These are phyloP conservation scores for Chloropsis hardwickii DNA, from an alignment of 2,113 vertebrate species.

Conservation along the genomic window DNA sequence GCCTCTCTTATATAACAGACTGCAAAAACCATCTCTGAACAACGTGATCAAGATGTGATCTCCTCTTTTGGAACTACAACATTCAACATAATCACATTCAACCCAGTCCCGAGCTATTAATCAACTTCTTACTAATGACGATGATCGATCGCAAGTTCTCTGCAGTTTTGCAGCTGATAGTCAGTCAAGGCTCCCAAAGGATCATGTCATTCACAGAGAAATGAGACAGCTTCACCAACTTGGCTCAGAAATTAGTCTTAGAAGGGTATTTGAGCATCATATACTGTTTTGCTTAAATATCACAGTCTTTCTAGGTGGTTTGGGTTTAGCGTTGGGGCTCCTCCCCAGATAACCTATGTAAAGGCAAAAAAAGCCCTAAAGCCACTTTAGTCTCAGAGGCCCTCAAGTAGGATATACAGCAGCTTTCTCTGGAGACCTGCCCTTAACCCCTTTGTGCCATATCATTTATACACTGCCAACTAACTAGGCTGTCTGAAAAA, in stretches of 20 bases:
- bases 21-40: conserved; percentile 47
- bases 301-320: not conserved
- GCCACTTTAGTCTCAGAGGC: not conserved
- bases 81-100: not conserved
- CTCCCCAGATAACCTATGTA: not conserved
- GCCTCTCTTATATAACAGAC: conserved; percentile 57
- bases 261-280: fast-evolving
- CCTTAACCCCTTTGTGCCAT: not conserved
- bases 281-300: not conserved
- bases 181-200: not conserved
- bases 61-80: not conserved
- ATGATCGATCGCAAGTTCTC: not conserved
- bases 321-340: not conserved
- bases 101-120: not conserved
- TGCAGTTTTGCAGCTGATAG: not conserved
- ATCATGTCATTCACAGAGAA: not conserved
- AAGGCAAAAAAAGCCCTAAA: not conserved
- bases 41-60: conserved; percentile 6
- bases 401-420: not conserved
- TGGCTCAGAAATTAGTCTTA: not conserved
- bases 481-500: not conserved
- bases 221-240: not conserved
- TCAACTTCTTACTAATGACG: conserved; percentile 16
- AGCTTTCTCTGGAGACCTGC: not conserved
- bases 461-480: not conserved